phyloP scores from a whole-genome alignment of 1,140 invertebrate species.

The Pissodes strobi region DNA sequence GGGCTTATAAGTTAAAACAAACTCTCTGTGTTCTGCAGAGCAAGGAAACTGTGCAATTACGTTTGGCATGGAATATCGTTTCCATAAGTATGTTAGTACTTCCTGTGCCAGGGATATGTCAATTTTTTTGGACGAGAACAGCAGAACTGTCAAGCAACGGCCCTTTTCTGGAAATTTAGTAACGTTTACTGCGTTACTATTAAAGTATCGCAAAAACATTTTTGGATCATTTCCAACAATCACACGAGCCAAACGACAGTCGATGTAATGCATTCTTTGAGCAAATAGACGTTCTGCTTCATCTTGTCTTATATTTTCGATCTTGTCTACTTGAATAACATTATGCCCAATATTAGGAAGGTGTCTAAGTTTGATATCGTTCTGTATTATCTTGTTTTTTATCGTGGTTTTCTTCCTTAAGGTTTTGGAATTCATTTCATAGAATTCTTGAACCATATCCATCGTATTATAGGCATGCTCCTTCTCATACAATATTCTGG shows the following conservation, averaged over 20 bases:
- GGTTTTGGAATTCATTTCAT: neutral
- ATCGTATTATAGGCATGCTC: neutral
- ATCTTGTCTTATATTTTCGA: neutral
- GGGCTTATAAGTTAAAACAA: slow-evolving; percentile 20
- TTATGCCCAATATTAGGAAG: no score
- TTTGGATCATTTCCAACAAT: slow-evolving; percentile 15
- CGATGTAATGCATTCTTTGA: neutral
- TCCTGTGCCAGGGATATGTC: neutral
- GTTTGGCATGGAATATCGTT: slow-evolving; percentile 26
- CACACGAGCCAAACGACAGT: neutral
- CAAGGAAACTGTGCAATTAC: slow-evolving; percentile 19
- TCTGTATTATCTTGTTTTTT: neutral
- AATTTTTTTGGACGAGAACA: slow-evolving; percentile 4
- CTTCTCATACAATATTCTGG: neutral
- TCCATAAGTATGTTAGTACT: slow-evolving; percentile 30
- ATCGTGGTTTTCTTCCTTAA: neutral
- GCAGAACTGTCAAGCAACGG: slow-evolving; percentile 2
- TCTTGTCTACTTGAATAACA: no score
- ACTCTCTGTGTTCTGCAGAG: neutral
- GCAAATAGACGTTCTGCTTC: neutral
- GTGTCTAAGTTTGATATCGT: neutral
- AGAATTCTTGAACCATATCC: slow-evolving; percentile 5
- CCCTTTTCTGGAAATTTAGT: neutral
- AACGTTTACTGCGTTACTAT: neutral
- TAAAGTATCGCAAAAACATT: slow-evolving; percentile 7